Evolutionary conservation across 2,888 invertebrate species (phyloP).

Genomic region (Trimorus sp.): DNA sequence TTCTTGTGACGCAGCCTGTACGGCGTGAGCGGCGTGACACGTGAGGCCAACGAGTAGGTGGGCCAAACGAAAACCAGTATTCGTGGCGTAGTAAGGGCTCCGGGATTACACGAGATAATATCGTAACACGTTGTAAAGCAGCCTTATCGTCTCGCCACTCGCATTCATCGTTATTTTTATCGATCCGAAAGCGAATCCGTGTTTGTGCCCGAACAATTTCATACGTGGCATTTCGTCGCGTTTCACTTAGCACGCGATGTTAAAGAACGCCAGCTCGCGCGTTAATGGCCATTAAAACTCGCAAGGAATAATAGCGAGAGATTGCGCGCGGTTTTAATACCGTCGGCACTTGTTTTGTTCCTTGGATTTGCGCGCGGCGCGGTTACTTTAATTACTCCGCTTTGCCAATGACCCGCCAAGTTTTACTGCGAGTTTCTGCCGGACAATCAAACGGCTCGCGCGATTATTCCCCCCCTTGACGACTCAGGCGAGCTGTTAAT

Average conservation of each 20-base stretch:
- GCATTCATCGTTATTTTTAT: constrained; percentile 66
- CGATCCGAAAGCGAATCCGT: constrained; percentile 60
- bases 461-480: no score
- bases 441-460: background rate
- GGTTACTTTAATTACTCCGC: constrained; percentile 35
- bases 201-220: constrained; percentile 59
- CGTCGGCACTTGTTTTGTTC: constrained; percentile 33
- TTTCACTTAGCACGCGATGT: constrained; percentile 64
- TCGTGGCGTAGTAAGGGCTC: constrained; percentile 60
- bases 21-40: constrained; percentile 38
- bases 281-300: constrained; percentile 56
- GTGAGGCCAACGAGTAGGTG: constrained; percentile 51
- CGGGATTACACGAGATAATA: constrained; percentile 74
- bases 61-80: constrained; percentile 65
- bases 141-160: constrained; percentile 69
- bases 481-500: no score
- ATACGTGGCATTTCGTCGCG: constrained; percentile 61
- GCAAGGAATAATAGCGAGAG: constrained; percentile 50
- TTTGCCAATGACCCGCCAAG: constrained; percentile 19
- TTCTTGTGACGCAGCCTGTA: constrained; percentile 44
- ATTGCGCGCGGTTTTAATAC: constrained; percentile 40
- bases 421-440: constrained; percentile 7
- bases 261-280: constrained; percentile 40
- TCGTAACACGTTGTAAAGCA: constrained; percentile 71
- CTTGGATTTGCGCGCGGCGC: background rate